phyloP scores from a whole-genome alignment of 2,797 vertebrate genomes.

The Babyrousa celebensis region DNA sequence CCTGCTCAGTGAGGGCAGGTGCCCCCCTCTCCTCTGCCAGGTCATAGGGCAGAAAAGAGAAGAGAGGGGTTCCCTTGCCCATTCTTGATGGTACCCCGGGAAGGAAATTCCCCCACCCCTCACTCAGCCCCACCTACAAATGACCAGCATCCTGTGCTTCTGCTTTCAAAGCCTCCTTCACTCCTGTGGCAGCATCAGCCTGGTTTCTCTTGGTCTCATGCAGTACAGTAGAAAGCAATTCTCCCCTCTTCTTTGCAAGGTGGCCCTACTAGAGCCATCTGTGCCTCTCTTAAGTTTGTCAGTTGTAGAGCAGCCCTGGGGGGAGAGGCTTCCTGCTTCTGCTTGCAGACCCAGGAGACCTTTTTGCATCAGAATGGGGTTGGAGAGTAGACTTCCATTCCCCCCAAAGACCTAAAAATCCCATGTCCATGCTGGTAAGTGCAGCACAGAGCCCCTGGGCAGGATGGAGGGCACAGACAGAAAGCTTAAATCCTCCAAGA shows the following conservation, averaged over 20 bases:
- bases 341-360: background rate
- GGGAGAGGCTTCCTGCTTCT: background rate
- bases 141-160: background rate
- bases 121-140: background rate
- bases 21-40: background rate
- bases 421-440: background rate
- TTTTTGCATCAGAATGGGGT: background rate
- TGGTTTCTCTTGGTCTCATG: background rate
- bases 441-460: background rate
- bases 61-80: background rate
- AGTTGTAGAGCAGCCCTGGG: background rate
- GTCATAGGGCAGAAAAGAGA: background rate
- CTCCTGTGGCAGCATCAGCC: background rate
- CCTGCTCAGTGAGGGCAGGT: background rate
- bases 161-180: background rate
- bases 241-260: background rate
- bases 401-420: background rate
- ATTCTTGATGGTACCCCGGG: background rate
- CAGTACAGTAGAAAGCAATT: background rate
- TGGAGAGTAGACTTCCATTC: background rate
- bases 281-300: background rate
- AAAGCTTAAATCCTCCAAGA: conserved; percentile 23
- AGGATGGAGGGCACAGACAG: background rate
- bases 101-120: background rate
- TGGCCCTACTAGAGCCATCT: background rate